phyloP scores from a whole-genome alignment of 2,113 vertebrate genomes.

The Morone saxatilis region DNA sequence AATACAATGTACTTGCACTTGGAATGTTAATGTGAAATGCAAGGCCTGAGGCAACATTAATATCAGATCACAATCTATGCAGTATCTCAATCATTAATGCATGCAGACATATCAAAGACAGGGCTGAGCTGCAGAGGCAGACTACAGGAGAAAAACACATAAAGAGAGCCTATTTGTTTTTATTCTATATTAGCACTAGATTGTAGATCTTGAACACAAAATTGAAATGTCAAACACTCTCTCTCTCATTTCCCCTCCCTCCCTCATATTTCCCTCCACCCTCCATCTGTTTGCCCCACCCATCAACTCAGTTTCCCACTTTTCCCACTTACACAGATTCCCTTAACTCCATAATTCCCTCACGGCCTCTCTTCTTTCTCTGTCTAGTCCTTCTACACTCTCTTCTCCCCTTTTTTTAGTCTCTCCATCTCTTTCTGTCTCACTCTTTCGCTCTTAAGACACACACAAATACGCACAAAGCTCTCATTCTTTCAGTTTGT shows the following conservation, averaged over 20 bases:
- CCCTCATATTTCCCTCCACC: conserved; percentile 8
- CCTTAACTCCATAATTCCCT: conserved; percentile 27
- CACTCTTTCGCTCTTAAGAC: conserved; percentile 8
- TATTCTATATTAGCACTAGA: background rate
- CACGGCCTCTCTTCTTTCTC: conserved; percentile 22
- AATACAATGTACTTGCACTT: background rate
- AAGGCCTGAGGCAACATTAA: conserved; percentile 22
- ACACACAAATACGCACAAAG: conserved; percentile 78
- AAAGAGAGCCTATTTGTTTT: conserved; percentile 16
- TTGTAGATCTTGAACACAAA: conserved; percentile 14
- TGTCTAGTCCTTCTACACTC: conserved; percentile 20
- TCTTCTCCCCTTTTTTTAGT: conserved; percentile 15
- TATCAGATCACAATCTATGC: conserved; percentile 10
- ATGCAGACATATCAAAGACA: conserved; percentile 17
- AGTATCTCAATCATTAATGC: background rate
- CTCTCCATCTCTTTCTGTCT: conserved; percentile 25
- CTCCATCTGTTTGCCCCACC: conserved; percentile 48
- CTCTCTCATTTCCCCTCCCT: conserved; percentile 4
- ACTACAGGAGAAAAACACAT: background rate
- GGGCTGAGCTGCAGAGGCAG: background rate
- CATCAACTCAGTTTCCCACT: conserved; percentile 32
- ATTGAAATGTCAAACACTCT: conserved; percentile 35
- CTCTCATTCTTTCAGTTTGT: conserved; percentile 81
- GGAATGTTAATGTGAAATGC: conserved; percentile 16
- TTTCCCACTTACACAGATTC: conserved; percentile 34